Conservation (phyloP, 2,113 vertebrate species). For the Glaucomys volans region DNA sequence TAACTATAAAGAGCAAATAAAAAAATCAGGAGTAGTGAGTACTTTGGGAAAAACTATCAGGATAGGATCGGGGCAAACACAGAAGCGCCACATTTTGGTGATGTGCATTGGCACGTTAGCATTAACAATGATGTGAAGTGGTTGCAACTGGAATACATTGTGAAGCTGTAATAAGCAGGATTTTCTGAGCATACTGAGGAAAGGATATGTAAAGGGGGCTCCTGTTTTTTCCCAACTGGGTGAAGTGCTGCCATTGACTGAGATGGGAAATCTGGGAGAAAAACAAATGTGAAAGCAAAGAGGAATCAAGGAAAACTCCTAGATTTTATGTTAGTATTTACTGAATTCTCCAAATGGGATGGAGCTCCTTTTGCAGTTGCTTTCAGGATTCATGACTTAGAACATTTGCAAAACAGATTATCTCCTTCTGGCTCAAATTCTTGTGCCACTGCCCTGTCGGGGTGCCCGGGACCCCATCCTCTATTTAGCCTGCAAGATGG, state of each 20-base stretch:
- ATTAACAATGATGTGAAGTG: too few relatives aligned
- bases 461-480: too few relatives aligned
- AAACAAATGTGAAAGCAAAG: background rate
- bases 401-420: background rate
- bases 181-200: background rate
- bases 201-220: background rate
- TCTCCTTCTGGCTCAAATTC: background rate
- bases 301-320: background rate
- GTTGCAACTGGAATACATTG: background rate
- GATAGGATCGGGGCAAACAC: background rate
- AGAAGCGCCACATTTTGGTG: background rate
- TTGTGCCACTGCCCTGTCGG: background rate
- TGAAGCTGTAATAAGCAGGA: background rate
- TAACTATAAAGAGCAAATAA: too few relatives aligned
- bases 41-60: background rate
- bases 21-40: background rate
- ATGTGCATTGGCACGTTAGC: background rate
- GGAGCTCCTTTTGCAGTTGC: background rate
- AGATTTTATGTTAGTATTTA: background rate
- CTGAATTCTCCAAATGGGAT: background rate
- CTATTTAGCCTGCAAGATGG: too few relatives aligned
- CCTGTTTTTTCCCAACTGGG: background rate
- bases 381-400: background rate
- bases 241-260: background rate
- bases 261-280: background rate